Base-by-base conservation (phyloP, 2,113 vertebrate genomes). In the Platycercus adscitus region DNA sequence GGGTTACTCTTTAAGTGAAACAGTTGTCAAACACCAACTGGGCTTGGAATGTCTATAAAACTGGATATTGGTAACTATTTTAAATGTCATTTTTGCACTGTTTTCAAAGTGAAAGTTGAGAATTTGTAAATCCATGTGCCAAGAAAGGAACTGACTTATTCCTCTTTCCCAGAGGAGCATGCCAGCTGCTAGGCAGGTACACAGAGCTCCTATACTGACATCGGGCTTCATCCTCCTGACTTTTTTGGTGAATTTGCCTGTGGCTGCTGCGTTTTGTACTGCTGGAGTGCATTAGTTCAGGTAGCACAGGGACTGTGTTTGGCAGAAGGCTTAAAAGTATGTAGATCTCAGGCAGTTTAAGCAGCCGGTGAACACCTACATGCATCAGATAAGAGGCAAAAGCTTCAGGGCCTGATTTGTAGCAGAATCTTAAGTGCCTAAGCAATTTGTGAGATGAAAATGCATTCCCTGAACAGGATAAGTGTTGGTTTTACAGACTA, bases 401-500 rank as follows among this genome's bases (percentile, higher is more conserved):
- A 75, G 72, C 35, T 93, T 86, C 25, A 4, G 64, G 65, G 35
- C 44, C 47, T 71, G 86, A 88, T 93, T 86, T 88, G 83, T n/a
- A 86, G 55, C 12, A 81, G 83, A 91, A 87, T 92, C 56, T 60
- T 84, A 84, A 92, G 72, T 64, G 56, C 11, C 52, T 79, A 71
- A 84, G 77, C 26, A 91, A 84, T 89, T 39, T 75, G 69, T 78
- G 92, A 71, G 39, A 18, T 1, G 9, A 92, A 96, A 95, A 93
- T 81, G 84, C 61, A 47, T 9, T 75, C 56, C 35, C 69, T 75
- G 43, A 79, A 71, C 24, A 84, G 80, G 72, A 50, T 79, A 93
- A 93, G 18, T 84, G 35, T n/a, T 81, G 29, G 29, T 47, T 93
- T 95, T 92, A 71, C 39, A 39, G 92, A 81, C 72, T 86, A 93